Evolutionary conservation across 2,888 invertebrate species (phyloP).

Genomic region (Cantharis rustica): DNA sequence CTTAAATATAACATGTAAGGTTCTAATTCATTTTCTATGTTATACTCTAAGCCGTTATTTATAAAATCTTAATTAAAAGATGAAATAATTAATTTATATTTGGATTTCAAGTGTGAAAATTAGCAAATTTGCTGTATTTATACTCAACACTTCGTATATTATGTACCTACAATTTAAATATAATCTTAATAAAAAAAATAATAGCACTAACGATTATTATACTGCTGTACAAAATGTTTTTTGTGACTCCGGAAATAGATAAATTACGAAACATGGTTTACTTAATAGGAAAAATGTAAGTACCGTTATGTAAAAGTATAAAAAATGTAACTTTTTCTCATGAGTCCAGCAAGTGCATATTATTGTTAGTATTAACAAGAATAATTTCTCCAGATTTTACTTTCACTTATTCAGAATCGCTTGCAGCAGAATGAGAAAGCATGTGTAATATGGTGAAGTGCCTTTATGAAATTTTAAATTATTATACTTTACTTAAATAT

Average conservation of each 20-base stretch:
- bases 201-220: background rate
- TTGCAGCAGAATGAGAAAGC: background rate
- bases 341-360: background rate
- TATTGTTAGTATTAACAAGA: background rate
- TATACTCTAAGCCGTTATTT: too few species aligned
- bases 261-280: background rate
- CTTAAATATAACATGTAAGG: too few species aligned
- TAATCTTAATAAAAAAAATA: background rate
- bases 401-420: background rate
- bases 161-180: background rate
- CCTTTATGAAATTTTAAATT: background rate
- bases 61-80: background rate
- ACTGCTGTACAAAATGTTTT: background rate
- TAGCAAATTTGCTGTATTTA: background rate
- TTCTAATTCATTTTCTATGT: too few species aligned
- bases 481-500: background rate
- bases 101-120: background rate
- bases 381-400: background rate
- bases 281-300: background rate
- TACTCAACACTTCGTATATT: background rate
- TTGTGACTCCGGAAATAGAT: background rate
- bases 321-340: background rate
- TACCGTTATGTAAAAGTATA: background rate
- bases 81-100: background rate
- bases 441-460: background rate